A percentile compares a stretch with the other conserved stretches of the same genome.
Evolutionary conservation across 1,140 invertebrate genomes (phyloP).

Genomic region (Hylyphantes graminicola): DNA sequence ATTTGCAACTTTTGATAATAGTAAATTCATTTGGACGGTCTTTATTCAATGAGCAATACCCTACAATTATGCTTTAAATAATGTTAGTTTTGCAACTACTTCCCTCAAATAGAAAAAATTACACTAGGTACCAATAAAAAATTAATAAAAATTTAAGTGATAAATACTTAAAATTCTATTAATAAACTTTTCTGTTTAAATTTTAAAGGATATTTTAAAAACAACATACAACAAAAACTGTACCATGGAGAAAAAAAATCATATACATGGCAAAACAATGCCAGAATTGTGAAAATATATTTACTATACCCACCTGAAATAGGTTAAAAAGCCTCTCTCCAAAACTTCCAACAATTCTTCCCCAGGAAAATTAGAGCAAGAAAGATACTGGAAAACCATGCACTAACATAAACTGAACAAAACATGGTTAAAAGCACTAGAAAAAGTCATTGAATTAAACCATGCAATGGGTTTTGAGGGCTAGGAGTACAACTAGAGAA

Average conservation of each 20-base stretch:
- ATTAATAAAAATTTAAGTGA: too few relatives aligned
- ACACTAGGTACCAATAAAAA: too few relatives aligned
- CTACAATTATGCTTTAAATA: too few relatives aligned
- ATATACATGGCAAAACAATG: constrained; percentile 57
- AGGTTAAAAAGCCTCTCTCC: constrained; percentile 14
- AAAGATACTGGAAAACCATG: constrained; percentile 59
- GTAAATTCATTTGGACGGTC: too few relatives aligned
- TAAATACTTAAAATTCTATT: too few relatives aligned
- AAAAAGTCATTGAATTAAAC: constrained; percentile 9
- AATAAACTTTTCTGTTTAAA: too few relatives aligned
- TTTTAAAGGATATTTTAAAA: too few relatives aligned
- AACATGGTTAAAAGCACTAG: constrained; percentile 43
- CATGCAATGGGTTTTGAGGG: constrained; percentile 40
- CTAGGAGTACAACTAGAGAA: background rate
- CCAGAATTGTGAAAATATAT: constrained; percentile 54
- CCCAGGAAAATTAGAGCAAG: constrained; percentile 53
- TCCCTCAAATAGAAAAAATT: too few relatives aligned
- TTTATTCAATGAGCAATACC: too few relatives aligned
- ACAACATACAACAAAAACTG: background rate
- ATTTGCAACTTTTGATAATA: too few relatives aligned
- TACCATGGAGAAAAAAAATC: background rate
- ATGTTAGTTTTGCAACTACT: too few relatives aligned
- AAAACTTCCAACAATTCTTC: constrained; percentile 33
- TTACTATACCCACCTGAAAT: constrained; percentile 52
- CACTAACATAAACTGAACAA: constrained; percentile 59